These are phyloP conservation scores for Nothocercus julius DNA, from an alignment of 2,113 vertebrate genomes.

Conservation along the genomic window DNA sequence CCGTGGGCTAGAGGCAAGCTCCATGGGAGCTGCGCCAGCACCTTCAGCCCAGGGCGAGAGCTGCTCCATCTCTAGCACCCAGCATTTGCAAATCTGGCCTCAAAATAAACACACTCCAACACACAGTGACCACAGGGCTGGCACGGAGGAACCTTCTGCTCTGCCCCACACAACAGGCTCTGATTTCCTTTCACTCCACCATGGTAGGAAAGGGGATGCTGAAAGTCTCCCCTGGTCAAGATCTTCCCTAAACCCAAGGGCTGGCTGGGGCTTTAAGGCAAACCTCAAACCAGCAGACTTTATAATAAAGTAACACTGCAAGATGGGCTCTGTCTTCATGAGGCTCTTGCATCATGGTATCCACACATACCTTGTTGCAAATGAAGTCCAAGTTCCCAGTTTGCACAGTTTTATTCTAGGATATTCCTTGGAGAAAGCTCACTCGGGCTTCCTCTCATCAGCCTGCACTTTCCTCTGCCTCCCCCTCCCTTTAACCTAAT, in stretches of 20 bases:
- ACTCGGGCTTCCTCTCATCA: not conserved
- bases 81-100: not conserved
- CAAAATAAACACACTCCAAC: not conserved
- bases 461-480: not conserved
- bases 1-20: not conserved
- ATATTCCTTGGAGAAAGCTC: not conserved
- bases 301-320: not conserved
- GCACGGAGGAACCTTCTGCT: not conserved
- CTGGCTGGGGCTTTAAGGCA: not conserved
- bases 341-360: not conserved
- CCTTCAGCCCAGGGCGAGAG: not conserved
- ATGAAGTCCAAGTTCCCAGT: not conserved
- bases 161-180: not conserved
- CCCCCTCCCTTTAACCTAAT: conserved; percentile 8
- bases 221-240: not conserved
- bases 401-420: not conserved
- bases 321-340: not conserved
- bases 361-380: not conserved
- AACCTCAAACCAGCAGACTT: not conserved
- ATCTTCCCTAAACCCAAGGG: not conserved
- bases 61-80: not conserved
- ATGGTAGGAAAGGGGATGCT: not conserved
- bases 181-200: not conserved
- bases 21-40: not conserved
- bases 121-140: not conserved